Base-by-base conservation (phyloP, 2,888 invertebrate species). In the Fragum whitleyi region DNA sequence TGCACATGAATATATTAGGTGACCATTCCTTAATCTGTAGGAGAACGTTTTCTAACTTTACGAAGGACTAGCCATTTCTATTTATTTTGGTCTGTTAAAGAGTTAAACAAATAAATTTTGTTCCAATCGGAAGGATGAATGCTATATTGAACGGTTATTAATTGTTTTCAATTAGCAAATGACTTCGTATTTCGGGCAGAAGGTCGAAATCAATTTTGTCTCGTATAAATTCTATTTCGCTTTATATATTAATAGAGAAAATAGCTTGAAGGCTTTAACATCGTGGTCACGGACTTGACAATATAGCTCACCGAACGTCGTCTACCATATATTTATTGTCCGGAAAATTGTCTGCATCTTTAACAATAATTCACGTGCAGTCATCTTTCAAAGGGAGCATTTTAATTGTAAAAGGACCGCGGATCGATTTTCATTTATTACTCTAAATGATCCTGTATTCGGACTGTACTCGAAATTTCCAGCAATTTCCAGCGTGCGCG, bases 241-340 rank as follows among this genome's bases (percentile, higher is more conserved):
- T 65, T 23, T n/a, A 65, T 65, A 36, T 32, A 32, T 32, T 32
- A 36, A 62, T 47, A 65, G 42, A 65, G 23, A 39, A 14, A 42
- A 57, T 16, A n/a, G 42, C 65, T 36, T n/a, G 26, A 5, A 26
- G 65, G 65, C 42, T 2, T 36, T 6, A 23, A n/a, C 14, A 42
- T 9, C 14, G 39, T n/a, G 65, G 9, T 65, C 65, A 65, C 42
- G 65, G 42, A 65, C 42, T 65, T 65, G 65, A 65, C 65, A 65
- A 23, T 42, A 42, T 42, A 36, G 65, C 65, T 21, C 19, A 14
- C 57, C 11, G 57, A 57, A 21, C 57, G 57, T 57, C 57, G 57
- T 57, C 26, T 2, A 57, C 26, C 19, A 2, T n/a, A 57, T 57
- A 23, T 57, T 57, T 57, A 57, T 57, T 14, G 57, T 26, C 9